Base-by-base conservation (phyloP, 2,888 invertebrate genomes). In the Spisula subtruncata region DNA sequence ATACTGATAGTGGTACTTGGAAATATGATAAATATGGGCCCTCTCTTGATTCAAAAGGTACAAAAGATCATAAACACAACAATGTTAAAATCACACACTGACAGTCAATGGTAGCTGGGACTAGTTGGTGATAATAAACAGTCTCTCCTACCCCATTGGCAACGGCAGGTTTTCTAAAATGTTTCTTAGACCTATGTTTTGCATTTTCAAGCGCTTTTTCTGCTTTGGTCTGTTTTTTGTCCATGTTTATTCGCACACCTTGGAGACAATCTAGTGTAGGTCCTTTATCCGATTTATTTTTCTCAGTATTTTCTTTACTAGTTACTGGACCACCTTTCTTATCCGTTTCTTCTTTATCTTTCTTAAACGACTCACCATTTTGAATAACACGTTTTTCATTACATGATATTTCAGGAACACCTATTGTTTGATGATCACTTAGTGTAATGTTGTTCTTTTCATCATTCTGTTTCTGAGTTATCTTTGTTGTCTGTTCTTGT, bases 131-230 rank as follows among this genome's bases (percentile, higher is more conserved):
- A 71, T 71, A 75, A 71, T 25, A 51, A 84, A 84, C 32, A 2
- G 4, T 51, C 75, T 66, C 16, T 32, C 71, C 56, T 92, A 92
- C 92, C 92, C 90, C 92, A 82, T 87, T 90, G n/a, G 92, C 92
- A 25, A 92, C 87, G 6, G 92, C 79, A 29, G 92, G 89, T 80
- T 90, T 92, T 79, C 89, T 90, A 20, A 20, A 66, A 75, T 84
- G 46, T 82, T 91, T 88, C 66, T 48, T 71, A 25, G 41, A 20
- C n/a, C 25, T 79, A 16, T 71, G 46, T 82, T 89, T 89, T 12
- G 41, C 48, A 79, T 54, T 29, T n/a, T 60, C 20, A 41, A 25
- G 75, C 29, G 46, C n/a, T 46, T 80, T 75, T 2, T 75, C 66
- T 18, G 66, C 83, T 80, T 81, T 66, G 18, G 60, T 60, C 46